phyloP scores from a whole-genome alignment of 2,113 vertebrate species.

The Caretta caretta region DNA sequence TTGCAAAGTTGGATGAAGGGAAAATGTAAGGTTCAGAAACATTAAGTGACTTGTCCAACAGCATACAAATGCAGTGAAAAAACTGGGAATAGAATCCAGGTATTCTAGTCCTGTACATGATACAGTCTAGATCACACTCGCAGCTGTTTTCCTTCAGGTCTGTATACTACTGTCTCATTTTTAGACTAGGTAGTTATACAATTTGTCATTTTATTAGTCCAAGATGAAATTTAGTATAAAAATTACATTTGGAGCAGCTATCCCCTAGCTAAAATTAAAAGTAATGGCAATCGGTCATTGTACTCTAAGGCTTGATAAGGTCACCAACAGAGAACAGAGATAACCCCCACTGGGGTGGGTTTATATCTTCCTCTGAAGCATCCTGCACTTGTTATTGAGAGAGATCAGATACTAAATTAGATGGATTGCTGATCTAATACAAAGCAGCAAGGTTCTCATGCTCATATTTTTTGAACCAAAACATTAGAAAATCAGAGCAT shows the following conservation, averaged over 20 bases:
- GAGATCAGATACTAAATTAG: too few species aligned
- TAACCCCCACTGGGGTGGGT: background rate
- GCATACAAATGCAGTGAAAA: too few species aligned
- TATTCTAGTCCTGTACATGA: too few species aligned
- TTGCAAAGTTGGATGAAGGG: too few species aligned
- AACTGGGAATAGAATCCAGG: too few species aligned
- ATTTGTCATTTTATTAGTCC: background rate
- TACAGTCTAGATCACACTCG: rapidly evolving
- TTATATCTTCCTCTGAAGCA: too few species aligned
- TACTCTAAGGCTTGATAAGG: background rate
- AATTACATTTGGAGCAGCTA: background rate
- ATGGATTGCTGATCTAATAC: background rate
- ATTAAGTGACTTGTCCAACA: too few species aligned
- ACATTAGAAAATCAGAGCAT: background rate
- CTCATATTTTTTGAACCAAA: background rate
- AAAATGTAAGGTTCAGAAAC: too few species aligned
- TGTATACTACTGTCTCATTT: background rate
- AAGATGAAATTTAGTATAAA: background rate
- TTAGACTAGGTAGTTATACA: too few species aligned
- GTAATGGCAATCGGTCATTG: background rate
- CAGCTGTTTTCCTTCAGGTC: background rate
- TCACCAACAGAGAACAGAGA: too few species aligned
- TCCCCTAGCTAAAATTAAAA: background rate
- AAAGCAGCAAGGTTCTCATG: background rate
- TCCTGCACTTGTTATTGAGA: background rate